A percentile compares a stretch with the other conserved stretches of the same genome.
These are phyloP conservation scores for Mesembrinibis cayennensis DNA, from an alignment of 2,113 vertebrate species.

Conservation along the genomic window DNA sequence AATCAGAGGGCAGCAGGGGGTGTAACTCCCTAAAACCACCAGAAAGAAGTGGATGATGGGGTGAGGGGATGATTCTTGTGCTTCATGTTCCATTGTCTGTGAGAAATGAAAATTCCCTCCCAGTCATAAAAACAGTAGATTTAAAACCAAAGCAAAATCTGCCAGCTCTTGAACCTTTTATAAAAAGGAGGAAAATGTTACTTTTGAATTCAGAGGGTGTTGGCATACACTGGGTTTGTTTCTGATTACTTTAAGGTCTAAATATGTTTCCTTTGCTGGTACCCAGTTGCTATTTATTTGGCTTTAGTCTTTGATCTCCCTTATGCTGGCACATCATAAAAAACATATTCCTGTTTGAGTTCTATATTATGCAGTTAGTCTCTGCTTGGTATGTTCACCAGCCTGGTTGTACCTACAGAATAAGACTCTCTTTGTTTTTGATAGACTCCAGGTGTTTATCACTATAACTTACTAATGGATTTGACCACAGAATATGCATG, in stretches of 20 bases:
- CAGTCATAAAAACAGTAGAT: background rate
- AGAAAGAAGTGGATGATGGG: background rate
- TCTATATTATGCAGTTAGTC: conserved; percentile 78
- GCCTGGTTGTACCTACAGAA: conserved; percentile 69
- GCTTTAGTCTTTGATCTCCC: conserved; percentile 80
- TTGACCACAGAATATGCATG: conserved; percentile 69
- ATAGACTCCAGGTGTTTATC: conserved; percentile 87
- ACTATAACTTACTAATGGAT: conserved; percentile 77
- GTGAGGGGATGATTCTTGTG: background rate
- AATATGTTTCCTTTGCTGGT: conserved; percentile 79
- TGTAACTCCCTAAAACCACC: background rate
- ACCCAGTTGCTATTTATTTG: conserved; percentile 85
- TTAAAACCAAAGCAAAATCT: conserved; percentile 52
- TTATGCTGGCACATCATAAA: conserved; percentile 85
- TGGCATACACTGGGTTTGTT: conserved; percentile 76
- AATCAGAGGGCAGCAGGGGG: conserved; percentile 19
- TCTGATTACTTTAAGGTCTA: conserved; percentile 81
- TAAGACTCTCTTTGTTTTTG: conserved; percentile 85
- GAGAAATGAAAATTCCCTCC: conserved; percentile 15
- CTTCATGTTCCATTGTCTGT: background rate
- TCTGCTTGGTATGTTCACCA: conserved; percentile 73
- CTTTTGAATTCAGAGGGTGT: conserved; percentile 62
- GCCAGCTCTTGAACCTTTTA: conserved; percentile 59
- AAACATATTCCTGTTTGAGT: conserved; percentile 81
- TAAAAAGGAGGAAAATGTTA: conserved; percentile 68